Evolutionary conservation across 2,113 vertebrate genomes (phyloP), one percentile per base, ranked within the genome.

Genomic region (Cebidichthys violaceus): DNA sequence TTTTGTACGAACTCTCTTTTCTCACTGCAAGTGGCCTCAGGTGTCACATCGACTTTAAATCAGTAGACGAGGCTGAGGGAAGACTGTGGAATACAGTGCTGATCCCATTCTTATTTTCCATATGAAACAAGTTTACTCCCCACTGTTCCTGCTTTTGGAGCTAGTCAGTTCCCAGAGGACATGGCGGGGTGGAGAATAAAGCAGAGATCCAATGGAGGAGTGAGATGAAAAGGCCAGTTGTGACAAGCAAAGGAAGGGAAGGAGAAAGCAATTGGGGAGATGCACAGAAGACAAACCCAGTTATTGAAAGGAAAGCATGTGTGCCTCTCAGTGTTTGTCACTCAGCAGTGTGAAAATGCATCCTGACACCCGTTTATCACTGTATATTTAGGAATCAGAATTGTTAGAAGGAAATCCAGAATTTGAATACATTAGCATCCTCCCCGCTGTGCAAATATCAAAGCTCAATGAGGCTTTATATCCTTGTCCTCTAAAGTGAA

Each of bases 221-320:
- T 17, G 64, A 82, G 84, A 86, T 88, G 68, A 92, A 91, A 92
- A 87, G 85, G 70, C 82, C 82, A 87, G 78, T 83, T 87, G 82
- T 89, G 88, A 85, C 87, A 90, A 65, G 82, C 71, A 67, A 61
- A 75, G 76, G 75, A 76, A 87, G 73, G 64, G 29, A 82, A 77
- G 43, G 69, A 90, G 67, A 70, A 77, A 61, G 80, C 65, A 60
- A 47, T 70, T 75, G 52, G 66, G 70, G 61, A 64, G 61, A 70
- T 15, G 55, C 11, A 13, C 15, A 15, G 24, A 57, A 85, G 75
- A 86, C 60, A 80, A 88, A 84, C 60, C 57, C 27, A 55, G 65
- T 72, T 75, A 45, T 57, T 85, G 75, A 82, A 81, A 78, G 75
- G 77, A 82, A 72, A 67, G 24, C 55, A 37, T 29, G 57, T 43